Evolutionary conservation across 2,797 vertebrate genomes (phyloP), one percentile per base, ranked within the genome.

Genomic region (Argyrosomus regius): DNA sequence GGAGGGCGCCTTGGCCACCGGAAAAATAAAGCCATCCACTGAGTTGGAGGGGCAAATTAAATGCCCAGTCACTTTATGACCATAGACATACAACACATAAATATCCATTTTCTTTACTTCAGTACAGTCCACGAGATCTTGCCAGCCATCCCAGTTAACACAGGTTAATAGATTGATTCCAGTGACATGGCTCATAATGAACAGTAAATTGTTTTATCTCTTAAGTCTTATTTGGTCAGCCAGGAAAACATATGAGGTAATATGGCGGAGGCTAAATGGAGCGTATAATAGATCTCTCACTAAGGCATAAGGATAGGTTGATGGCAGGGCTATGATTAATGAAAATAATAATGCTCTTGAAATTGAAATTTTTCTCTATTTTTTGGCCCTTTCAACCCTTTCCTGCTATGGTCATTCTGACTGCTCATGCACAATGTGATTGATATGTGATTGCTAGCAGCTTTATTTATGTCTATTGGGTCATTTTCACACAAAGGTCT

Each of bases 181-280:
- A 96, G 95, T 97, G 97, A 99, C 98, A 99, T 96, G 97, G 95
- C 96, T 98, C 97, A 99, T 99, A 99, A 99, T 99, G 98, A 99
- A 99, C 97, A 98, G 97, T 98, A 99, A 99, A 99, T 99, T 99
- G 98, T 99, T 99, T 99, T 98, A 99, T 99, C 98, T 99, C 97
- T 97, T 99, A 98, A 98, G 97, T 98, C 97, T 97, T 99, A 99
- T 99, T 99, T 98, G 98, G 98, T 98, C 97, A 96, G 97, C 97
- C 97, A 97, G 97, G 98, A 99, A 99, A 99, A 99, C 98, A 99
- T 99, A 99, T 98, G 97, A 99, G 97, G 97, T 98, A 99, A 99
- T 99, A 99, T 97, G 97, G 97, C 96, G 96, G 88, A 92, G 94
- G 95, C 97, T 98, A 99, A 99, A 99, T 99, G 98, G 97, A 97